Evolutionary conservation across 2,888 invertebrate genomes (phyloP).

Genomic region (Achlya flavicornis): DNA sequence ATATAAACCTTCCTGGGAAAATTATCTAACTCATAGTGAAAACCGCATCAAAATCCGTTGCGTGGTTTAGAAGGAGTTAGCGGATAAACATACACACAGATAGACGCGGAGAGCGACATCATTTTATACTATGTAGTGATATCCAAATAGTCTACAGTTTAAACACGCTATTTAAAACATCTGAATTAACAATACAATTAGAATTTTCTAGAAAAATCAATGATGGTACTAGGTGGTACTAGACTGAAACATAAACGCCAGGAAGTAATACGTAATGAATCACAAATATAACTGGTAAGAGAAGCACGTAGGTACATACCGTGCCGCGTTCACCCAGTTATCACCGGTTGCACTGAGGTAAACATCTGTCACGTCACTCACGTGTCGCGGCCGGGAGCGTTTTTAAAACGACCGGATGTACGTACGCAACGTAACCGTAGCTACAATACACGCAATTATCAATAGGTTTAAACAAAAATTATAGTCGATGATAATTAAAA

Average conservation of each 20-base stretch:
- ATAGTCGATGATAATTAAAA: background rate
- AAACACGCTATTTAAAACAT: too few relatives aligned
- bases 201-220: background rate
- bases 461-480: conserved; percentile 12
- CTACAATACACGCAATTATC: conserved; percentile 27
- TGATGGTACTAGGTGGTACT: background rate
- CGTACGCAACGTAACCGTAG: conserved; percentile 1
- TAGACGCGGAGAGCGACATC: too few relatives aligned
- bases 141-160: too few relatives aligned
- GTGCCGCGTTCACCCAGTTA: conserved; percentile 24
- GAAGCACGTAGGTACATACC: background rate
- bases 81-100: too few relatives aligned
- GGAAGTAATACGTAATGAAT: background rate
- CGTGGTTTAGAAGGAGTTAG: too few relatives aligned
- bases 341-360: conserved; percentile 35
- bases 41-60: too few relatives aligned
- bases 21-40: too few relatives aligned
- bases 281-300: conserved; percentile 2
- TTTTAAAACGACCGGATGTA: conserved; percentile 40
- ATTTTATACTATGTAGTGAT: too few relatives aligned
- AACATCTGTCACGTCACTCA: conserved; percentile 41
- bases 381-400: conserved; percentile 33
- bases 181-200: too few relatives aligned
- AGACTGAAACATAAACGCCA: background rate
- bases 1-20: too few relatives aligned